Conservation (phyloP, 64 coral and sea anemone species). For the Cladopsammia gracilis region DNA sequence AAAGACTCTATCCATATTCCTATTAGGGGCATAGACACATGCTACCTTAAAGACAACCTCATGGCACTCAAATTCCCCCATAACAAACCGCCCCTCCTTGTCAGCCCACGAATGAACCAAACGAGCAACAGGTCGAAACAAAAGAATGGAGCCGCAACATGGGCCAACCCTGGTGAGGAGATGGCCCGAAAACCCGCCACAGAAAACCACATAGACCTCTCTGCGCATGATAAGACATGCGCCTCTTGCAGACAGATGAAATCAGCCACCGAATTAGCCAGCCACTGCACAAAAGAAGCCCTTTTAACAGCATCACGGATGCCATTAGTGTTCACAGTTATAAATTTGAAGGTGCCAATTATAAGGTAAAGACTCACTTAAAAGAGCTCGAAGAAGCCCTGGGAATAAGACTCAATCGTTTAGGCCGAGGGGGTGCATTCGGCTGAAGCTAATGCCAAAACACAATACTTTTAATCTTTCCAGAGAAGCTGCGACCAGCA, state of each 20-base stretch:
- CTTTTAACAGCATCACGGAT: background rate
- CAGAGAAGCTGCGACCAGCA: no score
- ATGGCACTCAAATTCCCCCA: background rate
- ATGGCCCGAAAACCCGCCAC: background rate
- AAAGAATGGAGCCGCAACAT: background rate
- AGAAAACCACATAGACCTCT: conserved; percentile 31
- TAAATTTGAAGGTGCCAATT: background rate
- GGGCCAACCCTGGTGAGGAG: background rate
- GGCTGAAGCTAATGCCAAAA: no score
- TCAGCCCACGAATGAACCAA: background rate
- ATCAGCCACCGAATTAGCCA: background rate
- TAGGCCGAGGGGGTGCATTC: no score
- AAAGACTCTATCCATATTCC: background rate
- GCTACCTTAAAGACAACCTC: background rate
- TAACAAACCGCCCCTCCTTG: background rate
- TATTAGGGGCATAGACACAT: conserved; percentile 36
- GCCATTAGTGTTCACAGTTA: conserved; percentile 4
- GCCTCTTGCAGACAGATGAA: conserved; percentile 48
- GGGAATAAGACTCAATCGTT: no score
- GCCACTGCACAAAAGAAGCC: conserved; percentile 1
- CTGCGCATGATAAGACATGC: background rate
- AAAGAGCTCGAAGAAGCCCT: background rate
- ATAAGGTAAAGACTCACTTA: no score
- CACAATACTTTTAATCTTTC: no score
- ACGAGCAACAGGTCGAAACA: background rate